A percentile compares a stretch with the other conserved stretches of the same genome.
phyloP scores from a whole-genome alignment of 2,888 invertebrate species.

The Agelastica alni region DNA sequence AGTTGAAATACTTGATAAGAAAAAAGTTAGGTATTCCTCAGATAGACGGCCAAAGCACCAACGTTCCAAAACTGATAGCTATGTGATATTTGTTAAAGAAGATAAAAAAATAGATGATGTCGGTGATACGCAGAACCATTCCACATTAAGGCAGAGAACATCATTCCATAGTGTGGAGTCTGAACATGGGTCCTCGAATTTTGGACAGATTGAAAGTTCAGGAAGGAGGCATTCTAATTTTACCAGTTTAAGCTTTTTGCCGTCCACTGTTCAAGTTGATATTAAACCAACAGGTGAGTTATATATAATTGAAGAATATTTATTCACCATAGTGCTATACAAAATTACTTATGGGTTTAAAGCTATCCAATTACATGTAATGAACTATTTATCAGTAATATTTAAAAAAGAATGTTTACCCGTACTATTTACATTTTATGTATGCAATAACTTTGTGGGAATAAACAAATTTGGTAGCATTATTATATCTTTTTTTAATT shows the following conservation, averaged over 20 bases:
- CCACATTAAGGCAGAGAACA: conserved; percentile 57
- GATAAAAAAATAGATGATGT: conserved; percentile 44
- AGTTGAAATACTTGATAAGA: conserved; percentile 32
- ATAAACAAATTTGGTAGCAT: no score
- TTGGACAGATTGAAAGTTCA: conserved; percentile 25
- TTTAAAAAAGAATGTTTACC: no score
- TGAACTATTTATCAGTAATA: no score
- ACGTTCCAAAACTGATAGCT: conserved; percentile 44
- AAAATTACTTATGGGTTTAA: not conserved
- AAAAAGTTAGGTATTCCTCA: conserved; percentile 21
- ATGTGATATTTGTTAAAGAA: conserved; percentile 57
- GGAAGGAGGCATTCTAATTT: conserved; percentile 65
- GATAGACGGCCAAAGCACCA: conserved; percentile 41
- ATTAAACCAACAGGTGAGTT: conserved; percentile 55
- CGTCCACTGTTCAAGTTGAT: conserved; percentile 57
- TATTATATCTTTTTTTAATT: no score
- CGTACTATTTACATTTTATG: no score
- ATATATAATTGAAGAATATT: not conserved
- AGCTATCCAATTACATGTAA: no score
- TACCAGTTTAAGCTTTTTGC: conserved; percentile 60
- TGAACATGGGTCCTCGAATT: conserved; percentile 45
- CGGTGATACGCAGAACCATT: conserved; percentile 60
- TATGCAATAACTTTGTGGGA: no score
- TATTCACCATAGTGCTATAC: not conserved
- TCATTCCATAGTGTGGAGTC: conserved; percentile 53